Evolutionary conservation across 35 echinoderm and acorn worm species (phyloP).

Genomic region (Amphiura filiformis): DNA sequence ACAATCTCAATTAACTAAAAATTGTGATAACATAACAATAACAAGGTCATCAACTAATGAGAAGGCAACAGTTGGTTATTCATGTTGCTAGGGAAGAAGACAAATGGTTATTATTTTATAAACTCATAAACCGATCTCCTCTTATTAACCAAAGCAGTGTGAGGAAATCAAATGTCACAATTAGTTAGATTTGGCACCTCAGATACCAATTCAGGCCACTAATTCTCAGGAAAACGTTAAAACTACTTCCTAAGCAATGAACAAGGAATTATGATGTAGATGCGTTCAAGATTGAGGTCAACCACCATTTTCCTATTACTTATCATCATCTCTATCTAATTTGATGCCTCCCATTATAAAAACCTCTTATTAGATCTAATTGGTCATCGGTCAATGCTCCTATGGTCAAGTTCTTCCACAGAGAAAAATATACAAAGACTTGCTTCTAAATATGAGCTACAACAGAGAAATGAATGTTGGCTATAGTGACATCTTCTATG

Average conservation of each 20-base stretch:
- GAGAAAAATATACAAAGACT: not conserved
- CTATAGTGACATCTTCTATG: no score
- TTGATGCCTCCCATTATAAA: not conserved
- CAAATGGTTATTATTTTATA: no score
- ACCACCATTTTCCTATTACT: not conserved
- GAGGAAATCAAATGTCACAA: not conserved
- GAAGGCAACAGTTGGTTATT: no score
- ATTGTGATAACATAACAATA: no score
- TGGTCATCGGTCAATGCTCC: not conserved
- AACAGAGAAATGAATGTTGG: no score
- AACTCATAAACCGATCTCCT: no score
- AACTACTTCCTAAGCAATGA: not conserved
- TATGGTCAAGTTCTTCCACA: not conserved
- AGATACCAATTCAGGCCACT: not conserved
- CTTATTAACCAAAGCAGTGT: no score
- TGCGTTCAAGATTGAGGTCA: not conserved
- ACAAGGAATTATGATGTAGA: not conserved
- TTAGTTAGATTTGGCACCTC: not conserved
- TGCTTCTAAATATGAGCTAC: no score
- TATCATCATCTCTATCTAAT: not conserved
- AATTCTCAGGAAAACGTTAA: not conserved
- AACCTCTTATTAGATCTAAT: not conserved
- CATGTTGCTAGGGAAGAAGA: no score
- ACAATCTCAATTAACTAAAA: no score
- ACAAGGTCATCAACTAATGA: no score